phyloP scores from a whole-genome alignment of 2,888 invertebrate species.

The Drosophila robusta region DNA sequence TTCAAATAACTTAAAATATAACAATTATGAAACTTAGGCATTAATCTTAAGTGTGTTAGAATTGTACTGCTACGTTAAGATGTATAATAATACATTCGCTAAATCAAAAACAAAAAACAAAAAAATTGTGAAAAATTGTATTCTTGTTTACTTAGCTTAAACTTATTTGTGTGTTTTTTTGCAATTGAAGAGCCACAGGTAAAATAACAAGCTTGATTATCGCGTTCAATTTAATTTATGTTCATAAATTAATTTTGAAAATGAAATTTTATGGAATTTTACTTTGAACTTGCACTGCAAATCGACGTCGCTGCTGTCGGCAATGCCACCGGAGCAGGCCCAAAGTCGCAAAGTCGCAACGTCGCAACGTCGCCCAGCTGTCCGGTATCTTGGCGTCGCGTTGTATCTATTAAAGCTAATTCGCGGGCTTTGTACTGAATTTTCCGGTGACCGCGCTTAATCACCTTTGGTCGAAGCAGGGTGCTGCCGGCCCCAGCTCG shows the following conservation, averaged over 20 bases:
- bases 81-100: no score
- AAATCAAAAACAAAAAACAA: no score
- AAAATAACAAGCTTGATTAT: slow-evolving; percentile 41
- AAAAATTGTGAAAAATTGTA: neutral
- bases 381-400: slow-evolving; percentile 18
- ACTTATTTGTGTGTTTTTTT: slow-evolving; percentile 31
- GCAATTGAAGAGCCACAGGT: slow-evolving; percentile 23
- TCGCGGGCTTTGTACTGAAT: slow-evolving; percentile 34
- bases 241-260: slow-evolving; percentile 76
- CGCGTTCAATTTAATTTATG: slow-evolving; percentile 70
- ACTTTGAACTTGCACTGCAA: slow-evolving; percentile 69
- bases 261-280: slow-evolving; percentile 74
- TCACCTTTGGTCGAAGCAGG: slow-evolving; percentile 6
- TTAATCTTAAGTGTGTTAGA: no score
- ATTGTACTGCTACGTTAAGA: no score
- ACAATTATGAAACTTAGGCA: no score
- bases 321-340: slow-evolving; percentile 19
- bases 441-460: slow-evolving; percentile 17
- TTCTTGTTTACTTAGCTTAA: slow-evolving; percentile 13
- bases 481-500: neutral
- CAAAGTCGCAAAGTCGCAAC: slow-evolving; percentile 3
- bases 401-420: slow-evolving; percentile 59
- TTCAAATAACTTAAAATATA: no score
- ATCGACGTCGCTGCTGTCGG: slow-evolving; percentile 13
- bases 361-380: slow-evolving; percentile 32